A percentile compares a stretch with the other conserved stretches of the same genome.
phyloP scores from a whole-genome alignment of 2,113 vertebrate species.

The Globicephala melas region DNA sequence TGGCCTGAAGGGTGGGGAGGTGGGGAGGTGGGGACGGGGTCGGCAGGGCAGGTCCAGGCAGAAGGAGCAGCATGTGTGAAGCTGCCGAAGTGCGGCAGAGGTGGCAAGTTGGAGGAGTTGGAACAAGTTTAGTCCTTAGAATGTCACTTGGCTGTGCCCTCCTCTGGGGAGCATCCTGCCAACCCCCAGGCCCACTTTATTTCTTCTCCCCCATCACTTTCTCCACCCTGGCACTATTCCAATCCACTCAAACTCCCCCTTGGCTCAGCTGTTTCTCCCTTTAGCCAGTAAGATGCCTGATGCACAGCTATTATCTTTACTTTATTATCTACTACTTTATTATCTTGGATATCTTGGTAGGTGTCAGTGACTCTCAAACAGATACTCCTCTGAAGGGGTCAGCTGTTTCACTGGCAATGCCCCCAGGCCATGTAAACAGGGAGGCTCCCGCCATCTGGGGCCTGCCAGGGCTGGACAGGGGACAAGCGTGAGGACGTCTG shows the following conservation, averaged over 20 bases:
- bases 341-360: background rate
- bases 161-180: background rate
- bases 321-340: background rate
- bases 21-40: fast-evolving
- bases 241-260: background rate
- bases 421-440: background rate
- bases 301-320: background rate
- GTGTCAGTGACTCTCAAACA: background rate
- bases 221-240: background rate
- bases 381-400: background rate
- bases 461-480: background rate
- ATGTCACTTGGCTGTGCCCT: background rate
- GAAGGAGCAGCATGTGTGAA: background rate
- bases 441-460: background rate
- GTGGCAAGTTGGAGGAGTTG: background rate
- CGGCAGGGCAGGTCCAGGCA: background rate
- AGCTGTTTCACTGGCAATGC: background rate
- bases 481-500: background rate
- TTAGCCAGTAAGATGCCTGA: background rate
- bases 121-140: background rate
- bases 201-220: background rate
- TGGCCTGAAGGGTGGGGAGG: background rate
- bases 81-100: background rate
- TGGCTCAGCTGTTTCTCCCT: background rate
- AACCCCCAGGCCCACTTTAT: background rate